Conservation (phyloP, 1,140 invertebrate species). For the Bombus sibiricus region DNA sequence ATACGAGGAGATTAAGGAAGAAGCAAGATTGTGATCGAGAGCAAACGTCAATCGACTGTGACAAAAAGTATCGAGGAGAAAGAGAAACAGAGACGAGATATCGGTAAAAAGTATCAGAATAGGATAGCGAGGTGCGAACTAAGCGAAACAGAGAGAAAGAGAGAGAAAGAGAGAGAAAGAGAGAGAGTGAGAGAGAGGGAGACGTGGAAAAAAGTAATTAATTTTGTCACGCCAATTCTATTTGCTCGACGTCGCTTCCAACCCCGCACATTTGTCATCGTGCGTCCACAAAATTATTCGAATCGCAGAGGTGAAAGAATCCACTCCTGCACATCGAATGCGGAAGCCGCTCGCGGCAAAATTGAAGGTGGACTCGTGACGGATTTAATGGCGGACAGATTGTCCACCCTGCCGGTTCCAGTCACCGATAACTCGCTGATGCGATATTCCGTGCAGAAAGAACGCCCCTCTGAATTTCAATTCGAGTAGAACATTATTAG, state of each 20-base stretch:
- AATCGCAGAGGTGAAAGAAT: conserved; percentile 57
- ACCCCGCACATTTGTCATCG: conserved; percentile 57
- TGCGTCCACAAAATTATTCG: conserved; percentile 65
- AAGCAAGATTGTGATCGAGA: conserved; percentile 20
- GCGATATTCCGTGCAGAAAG: conserved; percentile 51
- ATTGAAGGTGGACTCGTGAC: conserved; percentile 51
- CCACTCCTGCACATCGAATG: conserved; percentile 28
- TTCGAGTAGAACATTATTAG: background rate
- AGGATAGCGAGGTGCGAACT: background rate
- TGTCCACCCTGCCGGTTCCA: conserved; percentile 37
- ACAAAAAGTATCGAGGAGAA: background rate
- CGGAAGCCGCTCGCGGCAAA: conserved; percentile 47
- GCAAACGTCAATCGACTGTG: conserved; percentile 1
- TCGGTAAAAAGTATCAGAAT: background rate
- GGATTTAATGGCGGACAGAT: conserved; percentile 62
- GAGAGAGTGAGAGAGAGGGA: no score
- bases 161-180: background rate
- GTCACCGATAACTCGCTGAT: conserved; percentile 29
- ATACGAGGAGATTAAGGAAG: no score
- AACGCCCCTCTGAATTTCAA: background rate
- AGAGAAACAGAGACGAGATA: background rate
- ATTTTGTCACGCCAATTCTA: conserved; percentile 66
- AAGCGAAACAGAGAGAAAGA: background rate
- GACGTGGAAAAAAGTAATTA: conserved; percentile 60
- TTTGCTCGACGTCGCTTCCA: conserved; percentile 61